Base-by-base conservation (phyloP, 2,113 vertebrate species). In the Chaetorhynchus papuensis region DNA sequence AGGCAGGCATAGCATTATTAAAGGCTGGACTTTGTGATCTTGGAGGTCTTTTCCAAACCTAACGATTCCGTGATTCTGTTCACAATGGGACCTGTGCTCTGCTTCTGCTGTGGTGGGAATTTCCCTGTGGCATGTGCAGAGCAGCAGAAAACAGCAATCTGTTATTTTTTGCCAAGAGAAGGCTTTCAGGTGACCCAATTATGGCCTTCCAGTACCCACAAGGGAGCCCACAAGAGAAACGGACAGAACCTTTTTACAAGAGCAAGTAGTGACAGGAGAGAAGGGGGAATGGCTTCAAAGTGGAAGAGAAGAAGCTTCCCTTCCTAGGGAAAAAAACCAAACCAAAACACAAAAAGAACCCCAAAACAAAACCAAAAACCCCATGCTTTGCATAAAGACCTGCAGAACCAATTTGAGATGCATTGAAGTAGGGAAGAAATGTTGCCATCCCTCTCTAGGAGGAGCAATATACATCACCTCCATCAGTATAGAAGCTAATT, bases 401-500 rank as follows among this genome's bases (percentile, higher is more conserved):
- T 71, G 20, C 42, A 86, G 26, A 31, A 64, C 2, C 15, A 60
- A 7, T 6, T 13, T 72, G 44, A 89, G 39, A 45, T 15, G 21
- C 10, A 7, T 3, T 31, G 13, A 42, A 23, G 11, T 13, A 63
- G 7, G 26, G 39, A 79, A 83, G 30, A 63, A 78, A 64, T 30
- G 6, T 63, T 72, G 28, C 6, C 7, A 54, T 50, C 6, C 5
- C 20, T 42, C 33, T 66, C 26, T 30, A 7, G 0, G 0, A 54
- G n/a, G 13, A 44, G 12, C 15, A 65, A 63, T 50, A 50, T 22
- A 22, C 4, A 31, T 31, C 35, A 33, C 5, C 18, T 80, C 41
- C 3, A 47, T 19, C 21, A 41, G 11, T 31, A 52, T 4, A 52
- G 59, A 30, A 66, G 2, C 30, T 44, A 26, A 37, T 56, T 54